These are phyloP conservation scores for Macrochelys suwanniensis DNA, from an alignment of 2,797 vertebrate species.

Conservation along the genomic window DNA sequence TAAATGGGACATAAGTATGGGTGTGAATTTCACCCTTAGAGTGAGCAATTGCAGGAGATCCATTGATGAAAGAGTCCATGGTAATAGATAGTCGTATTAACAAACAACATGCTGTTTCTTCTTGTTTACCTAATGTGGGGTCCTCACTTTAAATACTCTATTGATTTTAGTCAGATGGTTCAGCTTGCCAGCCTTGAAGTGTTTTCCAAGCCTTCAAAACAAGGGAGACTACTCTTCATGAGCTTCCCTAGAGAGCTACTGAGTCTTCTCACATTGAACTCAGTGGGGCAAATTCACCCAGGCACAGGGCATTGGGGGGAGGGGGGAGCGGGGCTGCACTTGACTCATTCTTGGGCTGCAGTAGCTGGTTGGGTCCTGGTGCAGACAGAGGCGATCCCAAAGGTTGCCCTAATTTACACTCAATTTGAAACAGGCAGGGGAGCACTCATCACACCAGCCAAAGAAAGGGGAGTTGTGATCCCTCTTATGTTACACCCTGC, in stretches of 20 bases:
- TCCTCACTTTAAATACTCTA: not conserved
- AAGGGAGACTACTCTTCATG: not conserved
- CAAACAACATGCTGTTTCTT: not conserved
- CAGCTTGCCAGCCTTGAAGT: not conserved
- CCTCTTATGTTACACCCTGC: not conserved
- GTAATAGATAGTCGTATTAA: not conserved
- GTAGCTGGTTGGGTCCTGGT: not conserved
- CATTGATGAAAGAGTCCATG: not conserved
- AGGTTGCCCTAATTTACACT: not conserved
- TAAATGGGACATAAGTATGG: fast-evolving
- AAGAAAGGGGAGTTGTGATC: not conserved
- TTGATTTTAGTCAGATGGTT: not conserved
- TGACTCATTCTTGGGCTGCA: not conserved
- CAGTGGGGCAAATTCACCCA: not conserved
- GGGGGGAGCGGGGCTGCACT: not conserved
- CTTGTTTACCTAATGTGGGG: not conserved
- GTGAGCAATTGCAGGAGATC: not conserved
- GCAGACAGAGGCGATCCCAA: not conserved
- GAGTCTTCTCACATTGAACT: not conserved
- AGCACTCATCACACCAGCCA: fast-evolving
- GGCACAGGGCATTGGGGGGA: not conserved
- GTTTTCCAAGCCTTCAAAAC: not conserved
- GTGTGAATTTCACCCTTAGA: not conserved
- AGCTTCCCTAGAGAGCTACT: not conserved
- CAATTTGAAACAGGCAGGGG: not conserved